These are phyloP conservation scores for Cottoperca gobio DNA, from an alignment of 2,797 vertebrate genomes.

Conservation along the genomic window DNA sequence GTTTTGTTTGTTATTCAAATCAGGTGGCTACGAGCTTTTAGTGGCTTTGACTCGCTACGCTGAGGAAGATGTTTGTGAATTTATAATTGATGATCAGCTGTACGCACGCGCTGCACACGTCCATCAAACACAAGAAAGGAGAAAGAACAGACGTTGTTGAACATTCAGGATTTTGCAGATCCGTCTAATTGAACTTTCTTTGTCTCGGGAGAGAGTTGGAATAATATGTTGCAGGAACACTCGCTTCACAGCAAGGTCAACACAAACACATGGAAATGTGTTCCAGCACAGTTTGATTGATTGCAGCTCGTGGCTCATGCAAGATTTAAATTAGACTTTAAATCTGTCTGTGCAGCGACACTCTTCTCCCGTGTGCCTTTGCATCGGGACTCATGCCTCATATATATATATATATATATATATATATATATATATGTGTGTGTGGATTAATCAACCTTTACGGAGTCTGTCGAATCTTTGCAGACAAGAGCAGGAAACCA, in stretches of 20 bases:
- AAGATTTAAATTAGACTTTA: constrained; percentile 4
- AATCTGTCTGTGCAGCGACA: too few species aligned
- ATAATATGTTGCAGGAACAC: too few species aligned
- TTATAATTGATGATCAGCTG: background rate
- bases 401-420: too few species aligned
- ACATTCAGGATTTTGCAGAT: background rate
- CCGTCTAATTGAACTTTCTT: background rate
- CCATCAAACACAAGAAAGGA: background rate
- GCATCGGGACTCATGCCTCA: constrained; percentile 31
- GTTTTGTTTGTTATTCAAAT: background rate
- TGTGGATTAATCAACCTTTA: constrained; percentile 71
- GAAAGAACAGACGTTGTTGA: background rate
- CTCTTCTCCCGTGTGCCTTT: constrained; percentile 33
- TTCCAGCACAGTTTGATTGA: constrained; percentile 4
- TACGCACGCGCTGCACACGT: background rate
- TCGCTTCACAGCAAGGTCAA: background rate
- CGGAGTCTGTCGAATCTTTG: constrained; percentile 63
- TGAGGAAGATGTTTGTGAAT: background rate
- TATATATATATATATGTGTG: too few species aligned
- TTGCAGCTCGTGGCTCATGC: background rate
- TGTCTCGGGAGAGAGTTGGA: background rate
- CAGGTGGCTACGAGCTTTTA: background rate
- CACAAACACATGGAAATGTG: background rate
- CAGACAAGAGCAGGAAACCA: constrained; percentile 56
- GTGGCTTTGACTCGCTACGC: background rate